Evolutionary conservation across 1,140 invertebrate genomes (phyloP), one percentile per base, ranked within the genome.

Genomic region (Heliconius melpomene): DNA sequence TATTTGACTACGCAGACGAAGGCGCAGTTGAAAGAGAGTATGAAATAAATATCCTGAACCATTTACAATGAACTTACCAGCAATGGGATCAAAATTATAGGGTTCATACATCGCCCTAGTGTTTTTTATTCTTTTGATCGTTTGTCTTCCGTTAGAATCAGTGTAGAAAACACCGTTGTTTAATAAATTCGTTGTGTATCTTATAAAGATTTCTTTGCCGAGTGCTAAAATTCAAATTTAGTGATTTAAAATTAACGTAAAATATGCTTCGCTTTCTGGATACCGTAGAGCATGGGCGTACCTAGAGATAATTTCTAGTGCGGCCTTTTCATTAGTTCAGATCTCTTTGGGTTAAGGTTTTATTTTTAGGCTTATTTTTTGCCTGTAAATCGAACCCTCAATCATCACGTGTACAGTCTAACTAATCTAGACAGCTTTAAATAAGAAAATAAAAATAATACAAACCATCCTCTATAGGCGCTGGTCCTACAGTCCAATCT

Each of bases 71-170:
- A n/a, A 29, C 60, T 74, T 82, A 90, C 90, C 85, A 32, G 88
- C 77, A 2, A 90, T 70, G 2, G 76, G 90, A 75, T 99, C 96
- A 1, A 95, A 88, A 50, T 98, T 82, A 6, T 94, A 85, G 0
- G 96, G 54, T 13, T 93, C 92, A 96, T 96, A 99, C 1, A 97
- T 97, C 7, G 97, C 96, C 46, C 98, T 94, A 73, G 95, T 95
- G 88, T 99, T 95, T 66, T 96, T 94, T 72, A 95, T 94, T 81
- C 98, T 95, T 83, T 96, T 96, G 20, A 99, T 87, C 87, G 98
- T 97, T 94, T 99, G 97, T 23, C 98, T 95, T 1, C 98, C 98
- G 95, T 99, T 99, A 2, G 98, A 96, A 92, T 99, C 99, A 0
- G 99, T 99, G 89, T 97, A 99, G 90, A 99, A 99, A 2, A 95